These are phyloP conservation scores for Trichoplusia ni DNA, from an alignment of 1,140 invertebrate species.

Conservation along the genomic window DNA sequence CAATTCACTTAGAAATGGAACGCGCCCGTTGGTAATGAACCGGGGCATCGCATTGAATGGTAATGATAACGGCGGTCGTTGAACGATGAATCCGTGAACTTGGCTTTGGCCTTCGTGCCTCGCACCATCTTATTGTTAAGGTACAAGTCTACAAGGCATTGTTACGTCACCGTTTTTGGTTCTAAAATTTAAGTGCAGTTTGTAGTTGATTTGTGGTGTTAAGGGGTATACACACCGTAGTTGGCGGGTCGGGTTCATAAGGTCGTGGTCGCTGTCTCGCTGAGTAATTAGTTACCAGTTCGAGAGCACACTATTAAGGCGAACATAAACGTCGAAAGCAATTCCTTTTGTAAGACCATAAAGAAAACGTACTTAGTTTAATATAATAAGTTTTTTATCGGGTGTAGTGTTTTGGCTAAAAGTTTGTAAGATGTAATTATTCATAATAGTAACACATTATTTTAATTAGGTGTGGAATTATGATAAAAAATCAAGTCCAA, in stretches of 20 bases:
- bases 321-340: too few species aligned
- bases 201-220: conserved; percentile 8
- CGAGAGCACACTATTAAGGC: background rate
- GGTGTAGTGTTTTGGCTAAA: too few species aligned
- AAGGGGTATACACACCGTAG: background rate
- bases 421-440: too few species aligned
- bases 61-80: conserved; percentile 65
- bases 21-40: conserved; percentile 43
- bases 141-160: conserved; percentile 27
- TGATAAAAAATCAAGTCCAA: too few species aligned
- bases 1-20: conserved; percentile 4
- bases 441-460: too few species aligned
- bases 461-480: too few species aligned
- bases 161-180: conserved; percentile 33
- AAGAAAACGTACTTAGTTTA: too few species aligned
- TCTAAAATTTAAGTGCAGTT: conserved; percentile 22
- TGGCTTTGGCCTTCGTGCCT: conserved; percentile 57
- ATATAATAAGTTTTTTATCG: too few species aligned
- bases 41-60: conserved; percentile 58
- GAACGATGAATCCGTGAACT: conserved; percentile 66
- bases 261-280: conserved; percentile 2
- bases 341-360: too few species aligned
- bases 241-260: background rate
- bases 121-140: conserved; percentile 41
- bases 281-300: conserved; percentile 11